phyloP scores from a whole-genome alignment of 2,113 vertebrate genomes.

The Rhinoderma darwinii region DNA sequence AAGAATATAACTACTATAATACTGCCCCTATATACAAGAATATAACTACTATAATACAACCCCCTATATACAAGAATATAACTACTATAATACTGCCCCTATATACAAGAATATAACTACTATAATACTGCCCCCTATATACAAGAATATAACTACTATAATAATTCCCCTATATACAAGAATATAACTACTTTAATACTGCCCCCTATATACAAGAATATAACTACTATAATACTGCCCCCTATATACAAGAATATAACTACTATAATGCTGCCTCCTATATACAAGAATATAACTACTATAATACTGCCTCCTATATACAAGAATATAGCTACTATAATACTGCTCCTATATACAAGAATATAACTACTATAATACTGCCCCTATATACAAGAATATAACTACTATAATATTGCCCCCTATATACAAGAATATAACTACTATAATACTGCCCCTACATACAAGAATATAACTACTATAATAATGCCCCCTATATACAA shows the following conservation, averaged over 20 bases:
- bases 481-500: neutral
- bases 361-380: conserved; percentile 6
- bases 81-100: conserved; percentile 17
- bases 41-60: neutral
- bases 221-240: conserved; percentile 18
- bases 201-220: neutral
- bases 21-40: neutral
- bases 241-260: conserved; percentile 25
- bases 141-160: too few relatives aligned
- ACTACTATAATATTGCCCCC: neutral
- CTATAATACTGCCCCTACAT: neutral
- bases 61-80: conserved; percentile 3
- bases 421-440: neutral
- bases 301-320: neutral
- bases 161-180: too few relatives aligned
- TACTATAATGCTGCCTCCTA: conserved; percentile 17
- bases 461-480: conserved; percentile 3
- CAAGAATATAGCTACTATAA: neutral
- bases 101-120: conserved; percentile 21
- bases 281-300: conserved; percentile 14
- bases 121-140: too few relatives aligned
- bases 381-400: neutral
- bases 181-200: conserved; percentile 1
- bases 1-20: neutral
- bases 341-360: neutral